Conservation (phyloP, 1,140 invertebrate species). For the Microplitis demolitor region DNA sequence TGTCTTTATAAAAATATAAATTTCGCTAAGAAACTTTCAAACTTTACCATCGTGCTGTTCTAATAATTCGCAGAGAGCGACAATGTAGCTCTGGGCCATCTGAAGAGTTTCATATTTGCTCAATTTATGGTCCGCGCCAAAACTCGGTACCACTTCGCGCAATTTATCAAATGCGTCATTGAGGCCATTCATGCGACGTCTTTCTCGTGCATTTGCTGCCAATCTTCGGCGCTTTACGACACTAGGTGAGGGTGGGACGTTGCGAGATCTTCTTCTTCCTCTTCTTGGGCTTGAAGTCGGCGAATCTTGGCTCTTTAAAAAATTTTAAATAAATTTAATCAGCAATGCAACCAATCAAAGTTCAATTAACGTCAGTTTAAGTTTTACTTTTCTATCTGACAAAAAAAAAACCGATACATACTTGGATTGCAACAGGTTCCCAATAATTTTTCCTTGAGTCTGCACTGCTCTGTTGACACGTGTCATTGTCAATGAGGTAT, state of each 20-base stretch:
- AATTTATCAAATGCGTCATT: slow-evolving; percentile 83
- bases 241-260: slow-evolving; percentile 63
- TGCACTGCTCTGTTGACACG: slow-evolving; percentile 35
- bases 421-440: slow-evolving; percentile 43
- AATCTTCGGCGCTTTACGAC: slow-evolving; percentile 69
- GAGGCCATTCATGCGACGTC: slow-evolving; percentile 80
- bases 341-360: slow-evolving; percentile 5
- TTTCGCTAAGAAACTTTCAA: not conserved
- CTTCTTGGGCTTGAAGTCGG: slow-evolving; percentile 48
- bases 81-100: slow-evolving; percentile 87
- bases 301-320: slow-evolving; percentile 38
- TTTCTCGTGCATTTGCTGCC: slow-evolving; percentile 79
- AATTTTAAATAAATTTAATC: slow-evolving; percentile 10
- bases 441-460: slow-evolving; percentile 45
- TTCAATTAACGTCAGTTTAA: not conserved
- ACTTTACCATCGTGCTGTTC: slow-evolving; percentile 28
- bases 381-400: not conserved
- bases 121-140: slow-evolving; percentile 78
- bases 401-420: slow-evolving; percentile 36
- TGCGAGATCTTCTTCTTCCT: slow-evolving; percentile 50
- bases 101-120: slow-evolving; percentile 88
- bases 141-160: slow-evolving; percentile 78
- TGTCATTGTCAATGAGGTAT: slow-evolving; percentile 41
- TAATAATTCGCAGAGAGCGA: slow-evolving; percentile 68
- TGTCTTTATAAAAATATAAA: not conserved